Evolutionary conservation across 2,888 invertebrate genomes (phyloP).

Genomic region (Caenorhabditis sp.): DNA sequence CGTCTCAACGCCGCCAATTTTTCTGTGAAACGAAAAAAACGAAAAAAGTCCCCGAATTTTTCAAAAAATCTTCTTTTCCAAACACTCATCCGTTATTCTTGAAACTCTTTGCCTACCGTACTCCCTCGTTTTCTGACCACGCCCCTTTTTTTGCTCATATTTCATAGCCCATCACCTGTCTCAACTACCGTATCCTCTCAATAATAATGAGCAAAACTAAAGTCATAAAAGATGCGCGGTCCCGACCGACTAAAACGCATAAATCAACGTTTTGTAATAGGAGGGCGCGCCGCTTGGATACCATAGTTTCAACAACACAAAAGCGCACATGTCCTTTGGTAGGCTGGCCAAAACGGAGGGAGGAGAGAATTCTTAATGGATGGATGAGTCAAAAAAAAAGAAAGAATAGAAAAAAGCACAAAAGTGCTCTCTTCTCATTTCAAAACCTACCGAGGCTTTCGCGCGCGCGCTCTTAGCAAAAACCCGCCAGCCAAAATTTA

Average conservation of each 20-base stretch:
- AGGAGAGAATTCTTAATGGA: conserved; percentile 2
- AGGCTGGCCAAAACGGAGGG: neutral
- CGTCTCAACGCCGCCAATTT: no score
- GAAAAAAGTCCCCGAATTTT: no score
- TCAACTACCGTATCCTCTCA: neutral
- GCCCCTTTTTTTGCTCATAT: neutral
- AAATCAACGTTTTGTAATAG: neutral
- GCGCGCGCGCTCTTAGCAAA: neutral
- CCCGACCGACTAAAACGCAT: neutral
- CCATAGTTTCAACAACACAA: conserved; percentile 23
- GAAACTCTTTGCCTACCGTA: no score
- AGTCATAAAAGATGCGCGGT: neutral
- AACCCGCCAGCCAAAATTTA: neutral
- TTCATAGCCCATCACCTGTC: neutral
- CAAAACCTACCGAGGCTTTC: conserved; percentile 18
- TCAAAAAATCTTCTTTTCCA: no score
- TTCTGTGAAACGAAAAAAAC: no score
- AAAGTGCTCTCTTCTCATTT: conserved; percentile 12
- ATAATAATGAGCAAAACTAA: neutral
- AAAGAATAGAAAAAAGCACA: conserved; percentile 16
- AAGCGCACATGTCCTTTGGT: conserved; percentile 19
- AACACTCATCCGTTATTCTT: no score
- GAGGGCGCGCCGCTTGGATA: neutral
- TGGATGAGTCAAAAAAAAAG: conserved; percentile 1
- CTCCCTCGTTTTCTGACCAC: no score